phyloP scores from a whole-genome alignment of 2,888 invertebrate genomes.

The Melieria picta region DNA sequence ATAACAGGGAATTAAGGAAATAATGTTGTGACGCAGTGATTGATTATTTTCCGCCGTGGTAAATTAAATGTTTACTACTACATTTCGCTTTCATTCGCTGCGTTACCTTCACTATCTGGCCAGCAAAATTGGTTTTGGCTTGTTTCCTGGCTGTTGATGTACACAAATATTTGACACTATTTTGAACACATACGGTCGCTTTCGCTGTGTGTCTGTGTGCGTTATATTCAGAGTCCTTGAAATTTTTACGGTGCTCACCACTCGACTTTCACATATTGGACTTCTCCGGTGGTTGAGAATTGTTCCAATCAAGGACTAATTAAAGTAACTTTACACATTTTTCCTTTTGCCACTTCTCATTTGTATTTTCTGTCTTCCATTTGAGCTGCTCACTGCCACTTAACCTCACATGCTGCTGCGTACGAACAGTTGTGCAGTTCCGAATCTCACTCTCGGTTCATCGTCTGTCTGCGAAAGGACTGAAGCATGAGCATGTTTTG shows the following conservation, averaged over 20 bases:
- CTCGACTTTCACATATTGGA: slow-evolving; percentile 25
- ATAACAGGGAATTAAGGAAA: too few relatives aligned
- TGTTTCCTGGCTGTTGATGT: not conserved
- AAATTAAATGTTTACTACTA: too few relatives aligned
- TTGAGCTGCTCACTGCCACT: slow-evolving; percentile 8
- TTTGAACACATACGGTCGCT: slow-evolving; percentile 29
- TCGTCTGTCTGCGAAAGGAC: slow-evolving; percentile 37
- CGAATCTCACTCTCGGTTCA: slow-evolving; percentile 18
- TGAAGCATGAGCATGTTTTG: slow-evolving; percentile 20
- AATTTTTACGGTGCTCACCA: slow-evolving; percentile 16
- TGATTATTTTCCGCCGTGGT: too few relatives aligned
- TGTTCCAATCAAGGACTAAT: not conserved
- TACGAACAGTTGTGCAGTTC: not conserved
- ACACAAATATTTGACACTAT: slow-evolving; percentile 29
- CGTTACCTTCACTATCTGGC: too few relatives aligned
- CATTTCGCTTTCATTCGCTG: too few relatives aligned
- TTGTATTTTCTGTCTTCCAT: slow-evolving; percentile 11
- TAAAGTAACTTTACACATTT: not conserved
- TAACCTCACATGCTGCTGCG: slow-evolving; percentile 11
- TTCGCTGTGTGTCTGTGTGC: slow-evolving; percentile 14
- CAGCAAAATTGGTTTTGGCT: not conserved
- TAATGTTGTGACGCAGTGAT: too few relatives aligned
- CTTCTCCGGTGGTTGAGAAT: slow-evolving; percentile 16
- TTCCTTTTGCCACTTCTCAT: slow-evolving; percentile 3
- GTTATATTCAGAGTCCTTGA: slow-evolving; percentile 31